These are phyloP conservation scores for Lathamus discolor DNA, from an alignment of 2,113 vertebrate genomes.

Conservation along the genomic window DNA sequence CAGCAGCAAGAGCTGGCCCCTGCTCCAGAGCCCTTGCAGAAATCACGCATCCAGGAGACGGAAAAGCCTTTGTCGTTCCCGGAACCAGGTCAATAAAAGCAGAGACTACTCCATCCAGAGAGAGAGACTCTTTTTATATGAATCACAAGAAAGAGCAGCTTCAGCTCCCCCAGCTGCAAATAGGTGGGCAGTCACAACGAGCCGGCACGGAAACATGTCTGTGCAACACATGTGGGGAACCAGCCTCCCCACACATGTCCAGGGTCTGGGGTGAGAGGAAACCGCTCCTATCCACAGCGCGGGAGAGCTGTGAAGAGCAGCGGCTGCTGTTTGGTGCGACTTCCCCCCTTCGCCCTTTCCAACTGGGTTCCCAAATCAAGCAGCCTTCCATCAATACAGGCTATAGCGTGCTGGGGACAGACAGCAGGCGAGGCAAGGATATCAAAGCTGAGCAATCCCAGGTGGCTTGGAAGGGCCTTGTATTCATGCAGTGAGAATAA, in stretches of 20 bases:
- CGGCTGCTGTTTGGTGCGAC: rapidly evolving
- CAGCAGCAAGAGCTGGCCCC: background rate
- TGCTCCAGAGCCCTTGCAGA: constrained; percentile 11
- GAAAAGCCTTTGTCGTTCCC: constrained; percentile 39
- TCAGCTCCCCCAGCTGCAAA: constrained; percentile 10
- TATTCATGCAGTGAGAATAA: background rate
- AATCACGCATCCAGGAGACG: background rate
- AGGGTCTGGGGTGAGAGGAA: background rate
- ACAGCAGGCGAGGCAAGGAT: background rate
- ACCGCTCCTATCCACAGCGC: rapidly evolving
- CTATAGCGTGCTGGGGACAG: background rate
- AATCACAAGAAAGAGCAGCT: background rate
- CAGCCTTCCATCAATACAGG: background rate
- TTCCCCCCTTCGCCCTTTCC: background rate
- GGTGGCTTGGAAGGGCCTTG: background rate
- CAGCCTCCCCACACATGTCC: background rate
- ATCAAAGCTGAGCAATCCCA: background rate
- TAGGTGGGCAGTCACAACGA: constrained; percentile 16
- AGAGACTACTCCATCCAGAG: constrained; percentile 41
- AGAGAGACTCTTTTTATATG: background rate
- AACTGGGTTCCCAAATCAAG: background rate
- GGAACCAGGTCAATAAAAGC: constrained; percentile 63
- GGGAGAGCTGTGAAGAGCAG: background rate
- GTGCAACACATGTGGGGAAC: constrained; percentile 15
- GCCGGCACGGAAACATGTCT: background rate